Base-by-base conservation (phyloP, 1,140 invertebrate species). In the Aradophagus sp. region DNA sequence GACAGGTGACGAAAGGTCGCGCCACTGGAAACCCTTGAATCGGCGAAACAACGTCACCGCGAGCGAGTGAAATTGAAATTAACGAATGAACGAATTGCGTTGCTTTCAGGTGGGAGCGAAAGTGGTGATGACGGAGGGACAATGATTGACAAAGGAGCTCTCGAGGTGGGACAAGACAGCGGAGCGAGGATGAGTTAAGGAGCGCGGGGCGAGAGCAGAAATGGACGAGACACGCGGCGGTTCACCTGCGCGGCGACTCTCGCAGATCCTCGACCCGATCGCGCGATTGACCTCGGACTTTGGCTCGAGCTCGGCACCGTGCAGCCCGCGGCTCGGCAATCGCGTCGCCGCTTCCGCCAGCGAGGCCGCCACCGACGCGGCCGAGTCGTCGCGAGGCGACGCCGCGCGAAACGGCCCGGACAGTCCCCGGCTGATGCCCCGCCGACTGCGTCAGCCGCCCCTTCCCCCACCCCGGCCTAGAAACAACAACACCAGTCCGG, bases 251-350 rank as follows among this genome's bases (percentile, higher is more conserved):
- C 86, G 90, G 71, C 88, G 92, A 68, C 84, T 93, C 76, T 93
- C 92, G 78, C 91, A 93, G 86, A 92, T 93, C 65, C 92, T 93
- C 78, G 92, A 93, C 86, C 91, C 91, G 68, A 88, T 93, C 68
- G 88, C 91, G 45, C 86, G 91, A 76, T 84, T 93, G 35, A 88
- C 89, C 15, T 79, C 79, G 45, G 83, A 86, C 61, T 79, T 84
- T 59, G 77, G 78, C 48, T 81, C 77, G 87, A 91, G 73, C 82
- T 88, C 75, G 80, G 88, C 76, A 72, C 88, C 84, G 12, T 84
- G 81, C 61, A 86, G 83, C 66, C 84, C 82, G 0, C 74, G 79
- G 3, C 72, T 86, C 27, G 81, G 80, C 3, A 63, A 72, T 2
- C 65, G 81, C 1, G 55, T 53, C 31, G 67, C 72, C 69, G 73